Evolutionary conservation across 2,797 vertebrate species (phyloP).

Genomic region (Tolypeutes matacus): DNA sequence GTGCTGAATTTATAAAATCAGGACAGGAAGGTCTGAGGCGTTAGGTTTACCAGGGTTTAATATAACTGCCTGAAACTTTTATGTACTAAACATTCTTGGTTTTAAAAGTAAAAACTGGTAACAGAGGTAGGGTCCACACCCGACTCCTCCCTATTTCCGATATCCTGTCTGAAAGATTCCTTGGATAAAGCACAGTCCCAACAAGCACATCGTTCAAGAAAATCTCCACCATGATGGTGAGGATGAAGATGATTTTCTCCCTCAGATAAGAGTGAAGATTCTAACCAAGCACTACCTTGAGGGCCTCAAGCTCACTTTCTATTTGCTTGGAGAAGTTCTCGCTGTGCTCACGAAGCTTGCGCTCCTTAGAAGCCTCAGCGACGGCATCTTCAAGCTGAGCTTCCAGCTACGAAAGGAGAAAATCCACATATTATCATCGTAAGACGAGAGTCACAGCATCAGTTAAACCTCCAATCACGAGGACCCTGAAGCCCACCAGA

Average conservation of each 20-base stretch:
- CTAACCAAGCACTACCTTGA: conserved; percentile 90
- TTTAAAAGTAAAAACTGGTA: neutral
- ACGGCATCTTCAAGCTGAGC: conserved; percentile 93
- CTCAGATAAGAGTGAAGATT: rapidly evolving
- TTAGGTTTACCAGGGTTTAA: neutral
- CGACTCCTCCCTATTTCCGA: rapidly evolving
- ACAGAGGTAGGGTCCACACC: rapidly evolving
- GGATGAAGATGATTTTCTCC: too few relatives aligned
- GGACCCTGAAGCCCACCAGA: rapidly evolving
- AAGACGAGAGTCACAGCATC: rapidly evolving
- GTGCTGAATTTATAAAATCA: neutral
- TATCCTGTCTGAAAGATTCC: neutral
- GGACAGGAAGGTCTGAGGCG: rapidly evolving
- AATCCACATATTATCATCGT: neutral
- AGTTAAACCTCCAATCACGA: neutral
- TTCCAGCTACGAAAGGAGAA: conserved; percentile 91
- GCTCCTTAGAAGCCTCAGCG: conserved; percentile 95
- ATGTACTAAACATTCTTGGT: neutral
- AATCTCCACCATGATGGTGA: rapidly evolving
- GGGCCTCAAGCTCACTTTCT: conserved; percentile 94
- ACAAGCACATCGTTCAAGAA: rapidly evolving
- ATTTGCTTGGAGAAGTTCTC: conserved; percentile 95
- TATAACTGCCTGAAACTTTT: rapidly evolving
- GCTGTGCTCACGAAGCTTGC: conserved; percentile 95
- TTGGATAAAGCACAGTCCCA: rapidly evolving